Evolutionary conservation across 2,113 vertebrate genomes (phyloP).

Genomic region (Callochromis pleurospilus): DNA sequence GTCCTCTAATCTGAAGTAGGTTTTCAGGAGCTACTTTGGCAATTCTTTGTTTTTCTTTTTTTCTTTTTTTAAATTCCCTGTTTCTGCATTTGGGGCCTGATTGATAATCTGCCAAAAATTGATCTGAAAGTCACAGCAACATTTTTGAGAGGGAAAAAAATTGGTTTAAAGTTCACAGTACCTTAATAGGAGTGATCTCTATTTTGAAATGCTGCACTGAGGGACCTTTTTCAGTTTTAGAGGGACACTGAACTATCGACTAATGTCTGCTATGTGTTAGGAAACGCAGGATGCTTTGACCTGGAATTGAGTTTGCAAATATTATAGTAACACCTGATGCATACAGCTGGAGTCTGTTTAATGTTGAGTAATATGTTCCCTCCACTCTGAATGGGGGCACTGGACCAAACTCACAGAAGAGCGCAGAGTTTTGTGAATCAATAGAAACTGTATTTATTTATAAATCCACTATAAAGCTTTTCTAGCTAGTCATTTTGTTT

Average conservation of each 20-base stretch:
- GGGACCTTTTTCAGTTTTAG: neutral
- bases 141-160: neutral
- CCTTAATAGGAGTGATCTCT: neutral
- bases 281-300: neutral
- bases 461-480: neutral
- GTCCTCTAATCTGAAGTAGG: neutral
- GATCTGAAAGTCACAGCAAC: neutral
- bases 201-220: neutral
- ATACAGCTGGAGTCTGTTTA: neutral
- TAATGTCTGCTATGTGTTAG: neutral
- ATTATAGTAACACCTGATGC: neutral
- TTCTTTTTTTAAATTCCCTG: rapidly evolving
- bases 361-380: neutral
- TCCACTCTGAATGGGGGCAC: neutral
- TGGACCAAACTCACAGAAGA: neutral
- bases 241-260: neutral
- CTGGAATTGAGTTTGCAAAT: neutral
- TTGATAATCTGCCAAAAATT: neutral
- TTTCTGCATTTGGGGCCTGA: neutral
- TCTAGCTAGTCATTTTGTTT: neutral
- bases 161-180: neutral
- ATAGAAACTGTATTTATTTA: neutral
- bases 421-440: neutral
- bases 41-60: neutral
- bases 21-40: neutral